phyloP scores from a whole-genome alignment of 2,888 invertebrate genomes.

The Limnephilus marmoratus region DNA sequence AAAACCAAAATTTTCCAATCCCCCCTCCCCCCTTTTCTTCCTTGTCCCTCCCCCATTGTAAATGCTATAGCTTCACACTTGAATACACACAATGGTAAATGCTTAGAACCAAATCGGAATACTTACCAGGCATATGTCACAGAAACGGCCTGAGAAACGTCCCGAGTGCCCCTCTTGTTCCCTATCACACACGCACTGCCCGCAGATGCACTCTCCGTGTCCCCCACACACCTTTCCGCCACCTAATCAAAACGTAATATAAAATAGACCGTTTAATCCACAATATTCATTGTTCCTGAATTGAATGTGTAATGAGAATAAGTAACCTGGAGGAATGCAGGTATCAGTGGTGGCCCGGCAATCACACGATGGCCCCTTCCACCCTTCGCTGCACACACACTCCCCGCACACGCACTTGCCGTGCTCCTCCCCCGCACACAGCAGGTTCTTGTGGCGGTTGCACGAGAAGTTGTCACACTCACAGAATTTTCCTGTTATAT shows the following conservation, averaged over 20 bases:
- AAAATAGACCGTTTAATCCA: not conserved
- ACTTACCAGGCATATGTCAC: slow-evolving; percentile 95
- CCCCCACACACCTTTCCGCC: slow-evolving; percentile 86
- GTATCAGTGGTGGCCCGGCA: slow-evolving; percentile 86
- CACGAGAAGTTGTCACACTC: slow-evolving; percentile 98
- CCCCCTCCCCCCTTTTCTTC: too few species aligned
- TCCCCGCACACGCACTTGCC: slow-evolving; percentile 93
- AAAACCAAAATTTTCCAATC: too few species aligned
- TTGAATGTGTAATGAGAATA: not conserved
- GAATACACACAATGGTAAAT: too few species aligned
- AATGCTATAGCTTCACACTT: too few species aligned
- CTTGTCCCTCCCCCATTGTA: too few species aligned
- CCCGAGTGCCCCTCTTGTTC: slow-evolving; percentile 83
- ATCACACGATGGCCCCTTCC: slow-evolving; percentile 90
- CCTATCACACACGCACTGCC: slow-evolving; percentile 84
- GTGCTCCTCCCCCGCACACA: slow-evolving; percentile 89
- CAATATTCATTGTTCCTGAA: not conserved
- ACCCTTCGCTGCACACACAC: slow-evolving; percentile 88
- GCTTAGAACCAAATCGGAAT: not conserved
- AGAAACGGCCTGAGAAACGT: slow-evolving; percentile 90
- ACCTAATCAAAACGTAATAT: slow-evolving; percentile 68
- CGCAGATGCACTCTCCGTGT: slow-evolving; percentile 94
- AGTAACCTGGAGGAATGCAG: slow-evolving; percentile 82
- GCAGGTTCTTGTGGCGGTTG: slow-evolving; percentile 86
- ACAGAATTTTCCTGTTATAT: slow-evolving; percentile 88